A percentile compares a stretch with the other conserved stretches of the same genome.
These are phyloP conservation scores for Napeogenes inachia DNA, from an alignment of 2,888 invertebrate genomes.

Conservation along the genomic window DNA sequence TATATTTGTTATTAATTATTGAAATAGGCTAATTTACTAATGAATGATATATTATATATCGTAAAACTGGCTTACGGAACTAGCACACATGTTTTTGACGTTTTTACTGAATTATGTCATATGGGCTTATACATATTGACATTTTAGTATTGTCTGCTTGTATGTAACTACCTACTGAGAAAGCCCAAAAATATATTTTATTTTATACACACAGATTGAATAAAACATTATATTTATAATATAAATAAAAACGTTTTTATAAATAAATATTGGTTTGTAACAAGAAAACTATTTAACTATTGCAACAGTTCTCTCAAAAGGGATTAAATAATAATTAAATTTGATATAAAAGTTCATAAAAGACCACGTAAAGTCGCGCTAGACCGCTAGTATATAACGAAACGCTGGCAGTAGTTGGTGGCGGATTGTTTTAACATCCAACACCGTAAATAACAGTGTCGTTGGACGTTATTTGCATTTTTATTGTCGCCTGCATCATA, in stretches of 20 bases:
- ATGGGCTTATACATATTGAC: not conserved
- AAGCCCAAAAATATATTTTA: too few relatives aligned
- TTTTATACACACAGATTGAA: too few relatives aligned
- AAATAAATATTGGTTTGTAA: too few relatives aligned
- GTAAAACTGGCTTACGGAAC: constrained; percentile 16
- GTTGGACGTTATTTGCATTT: constrained; percentile 69
- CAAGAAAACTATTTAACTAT: too few relatives aligned
- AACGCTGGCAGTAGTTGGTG: constrained; percentile 34
- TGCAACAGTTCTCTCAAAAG: too few relatives aligned
- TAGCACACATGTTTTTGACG: constrained; percentile 13
- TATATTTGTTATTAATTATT: not conserved
- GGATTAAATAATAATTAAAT: too few relatives aligned
- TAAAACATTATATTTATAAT: too few relatives aligned
- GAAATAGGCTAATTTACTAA: constrained; percentile 17
- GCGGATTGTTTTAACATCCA: constrained; percentile 46
- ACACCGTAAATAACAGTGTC: constrained; percentile 64
- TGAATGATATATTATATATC: constrained; percentile 24
- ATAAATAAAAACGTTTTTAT: too few relatives aligned
- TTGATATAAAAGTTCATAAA: not conserved
- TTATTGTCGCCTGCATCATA: constrained; percentile 66
- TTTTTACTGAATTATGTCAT: constrained; percentile 7
- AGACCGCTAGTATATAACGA: constrained; percentile 18
- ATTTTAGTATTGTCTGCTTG: not conserved
- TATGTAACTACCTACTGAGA: not conserved
- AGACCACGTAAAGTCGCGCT: constrained; percentile 24